Evolutionary conservation across 2,797 vertebrate species (phyloP).

Genomic region (Salmo trutta): DNA sequence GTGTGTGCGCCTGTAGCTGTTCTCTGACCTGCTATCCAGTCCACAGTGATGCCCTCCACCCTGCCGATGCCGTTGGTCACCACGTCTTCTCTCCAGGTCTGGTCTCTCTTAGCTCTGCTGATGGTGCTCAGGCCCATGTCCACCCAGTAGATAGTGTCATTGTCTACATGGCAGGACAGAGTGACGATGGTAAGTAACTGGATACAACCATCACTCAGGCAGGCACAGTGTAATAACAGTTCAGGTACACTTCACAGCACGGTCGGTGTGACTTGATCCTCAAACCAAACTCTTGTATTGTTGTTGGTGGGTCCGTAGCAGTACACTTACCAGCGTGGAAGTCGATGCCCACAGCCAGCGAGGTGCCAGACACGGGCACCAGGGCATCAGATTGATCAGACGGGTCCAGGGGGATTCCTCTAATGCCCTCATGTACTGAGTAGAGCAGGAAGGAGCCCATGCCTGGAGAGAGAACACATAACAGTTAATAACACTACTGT

Average conservation of each 20-base stretch:
- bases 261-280: neutral
- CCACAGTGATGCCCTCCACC: slow-evolving; percentile 94
- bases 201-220: no score
- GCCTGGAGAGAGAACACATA: slow-evolving; percentile 68
- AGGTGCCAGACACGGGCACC: slow-evolving; percentile 94
- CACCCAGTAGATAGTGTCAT: slow-evolving; percentile 98
- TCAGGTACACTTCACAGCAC: neutral
- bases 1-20: neutral
- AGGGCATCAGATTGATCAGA: slow-evolving; percentile 94
- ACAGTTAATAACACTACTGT: no score
- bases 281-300: neutral
- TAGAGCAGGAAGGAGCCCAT: slow-evolving; percentile 97
- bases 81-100: slow-evolving; percentile 97
- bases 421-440: slow-evolving; percentile 94
- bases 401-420: slow-evolving; percentile 94
- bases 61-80: slow-evolving; percentile 96
- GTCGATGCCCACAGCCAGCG: slow-evolving; percentile 94
- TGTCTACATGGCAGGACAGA: slow-evolving; percentile 73
- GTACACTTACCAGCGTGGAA: slow-evolving; percentile 91
- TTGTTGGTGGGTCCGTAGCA: neutral
- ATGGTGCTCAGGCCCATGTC: slow-evolving; percentile 99
- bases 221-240: neutral
- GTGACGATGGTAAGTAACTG: no score
- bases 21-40: slow-evolving; percentile 92
- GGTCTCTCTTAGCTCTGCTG: slow-evolving; percentile 93